phyloP scores from a whole-genome alignment of 2,797 vertebrate species.

The Enteromius viviparus region DNA sequence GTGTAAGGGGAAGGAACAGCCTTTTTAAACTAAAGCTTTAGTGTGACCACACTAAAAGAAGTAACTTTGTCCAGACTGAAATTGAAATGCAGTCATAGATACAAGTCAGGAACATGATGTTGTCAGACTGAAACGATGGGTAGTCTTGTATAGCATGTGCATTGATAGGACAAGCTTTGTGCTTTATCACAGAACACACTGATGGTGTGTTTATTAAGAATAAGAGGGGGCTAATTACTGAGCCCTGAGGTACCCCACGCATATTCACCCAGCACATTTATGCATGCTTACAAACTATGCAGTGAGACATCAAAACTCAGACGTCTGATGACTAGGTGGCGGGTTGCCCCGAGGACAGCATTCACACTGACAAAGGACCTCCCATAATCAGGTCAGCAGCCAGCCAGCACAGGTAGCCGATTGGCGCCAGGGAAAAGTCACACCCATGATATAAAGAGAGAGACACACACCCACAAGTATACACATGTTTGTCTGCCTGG shows the following conservation, averaged over 20 bases:
- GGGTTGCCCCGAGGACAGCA: background rate
- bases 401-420: background rate
- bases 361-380: background rate
- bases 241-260: background rate
- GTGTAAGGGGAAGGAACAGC: too few species aligned
- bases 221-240: constrained; percentile 2
- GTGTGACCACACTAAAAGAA: background rate
- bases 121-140: background rate
- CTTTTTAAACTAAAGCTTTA: too few species aligned
- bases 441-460: constrained; percentile 23
- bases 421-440: constrained; percentile 6
- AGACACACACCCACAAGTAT: constrained; percentile 2
- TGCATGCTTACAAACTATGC: background rate
- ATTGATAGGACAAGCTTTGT: background rate
- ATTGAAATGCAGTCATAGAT: background rate
- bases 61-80: background rate
- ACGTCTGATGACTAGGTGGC: background rate
- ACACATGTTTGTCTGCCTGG: background rate
- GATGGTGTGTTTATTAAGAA: background rate
- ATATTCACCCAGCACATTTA: background rate
- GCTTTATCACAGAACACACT: background rate
- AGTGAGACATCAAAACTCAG: constrained; percentile 1
- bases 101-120: background rate
- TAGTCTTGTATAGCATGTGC: background rate
- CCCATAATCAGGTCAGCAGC: constrained; percentile 3